Base-by-base conservation (phyloP, 2,888 invertebrate genomes). In the Tetragnatha montana region DNA sequence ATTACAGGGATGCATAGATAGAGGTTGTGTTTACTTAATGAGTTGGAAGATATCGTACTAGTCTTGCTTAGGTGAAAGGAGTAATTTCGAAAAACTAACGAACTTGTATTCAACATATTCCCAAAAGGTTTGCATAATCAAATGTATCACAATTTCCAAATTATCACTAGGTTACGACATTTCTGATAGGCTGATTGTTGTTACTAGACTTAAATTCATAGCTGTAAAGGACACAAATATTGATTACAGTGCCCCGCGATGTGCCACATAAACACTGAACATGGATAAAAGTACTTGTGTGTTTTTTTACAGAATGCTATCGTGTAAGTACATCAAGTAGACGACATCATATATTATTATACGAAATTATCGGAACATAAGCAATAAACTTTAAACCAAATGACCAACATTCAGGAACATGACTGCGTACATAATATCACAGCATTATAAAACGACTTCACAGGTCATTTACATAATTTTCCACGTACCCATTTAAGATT, bases 381-480 rank as follows among this genome's bases (percentile, higher is more conserved):
- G n/a, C 35, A 75, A 75, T 49, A 75, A 47, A 47, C 75, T n/a
- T 35, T 21, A 79, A 76, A 85, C 35, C 22, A 79, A 78, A 85
- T 50, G n/a, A 78, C 51, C 68, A 88, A 84, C 74, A 84, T 83
- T 81, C 88, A 89, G 88, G 88, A 89, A 89, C 88, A 89, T 84
- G 84, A 89, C 88, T 89, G 84, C 83, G 75, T 51, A 89, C 84
- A 89, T 75, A 89, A 88, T 89, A 89, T 89, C 88, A 89, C 88
- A 89, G 88, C 69, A 68, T 89, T 84, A 83, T 76, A 89, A 89
- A 89, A 89, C 84, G 88, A 88, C 83, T 88, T 83, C 51, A 78
- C 22, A 79, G 81, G 80, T 81, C 82, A 84, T 83, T 84, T 81
- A 50, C 60, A 73, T 70, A 78, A 84, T 84, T 89, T 89, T 81